Evolutionary conservation across 2,888 invertebrate species (phyloP).

Genomic region (Proisotoma minuta): DNA sequence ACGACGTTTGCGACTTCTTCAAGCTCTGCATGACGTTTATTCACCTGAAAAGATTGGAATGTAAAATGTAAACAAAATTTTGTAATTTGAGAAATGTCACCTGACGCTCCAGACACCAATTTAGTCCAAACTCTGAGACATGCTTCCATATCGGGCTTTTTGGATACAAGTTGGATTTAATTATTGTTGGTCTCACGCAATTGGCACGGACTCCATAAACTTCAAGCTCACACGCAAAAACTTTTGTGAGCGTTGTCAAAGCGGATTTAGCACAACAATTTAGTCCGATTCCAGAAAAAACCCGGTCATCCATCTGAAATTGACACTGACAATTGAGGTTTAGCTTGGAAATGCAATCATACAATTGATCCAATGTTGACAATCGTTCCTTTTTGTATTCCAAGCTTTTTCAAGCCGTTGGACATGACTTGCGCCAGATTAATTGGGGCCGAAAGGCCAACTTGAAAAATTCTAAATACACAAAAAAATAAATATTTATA

Average conservation of each 20-base stretch:
- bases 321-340: background rate
- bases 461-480: slow-evolving; percentile 16
- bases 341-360: background rate
- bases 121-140: background rate
- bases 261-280: slow-evolving; percentile 27
- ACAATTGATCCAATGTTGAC: slow-evolving; percentile 29
- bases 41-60: no score
- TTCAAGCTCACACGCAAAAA: slow-evolving; percentile 21
- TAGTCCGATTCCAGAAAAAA: slow-evolving; percentile 10
- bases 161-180: slow-evolving; percentile 15
- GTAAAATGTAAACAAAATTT: no score
- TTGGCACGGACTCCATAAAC: slow-evolving; percentile 23
- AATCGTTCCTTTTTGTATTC: slow-evolving; percentile 17
- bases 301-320: slow-evolving; percentile 15
- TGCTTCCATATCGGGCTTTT: no score
- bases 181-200: slow-evolving; percentile 23
- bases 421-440: slow-evolving; percentile 21
- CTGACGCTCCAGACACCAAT: background rate
- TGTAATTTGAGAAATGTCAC: no score
- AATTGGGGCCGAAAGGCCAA: slow-evolving; percentile 22
- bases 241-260: slow-evolving; percentile 21
- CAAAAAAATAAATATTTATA: no score
- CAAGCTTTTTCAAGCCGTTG: slow-evolving; percentile 14
- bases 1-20: slow-evolving; percentile 25
- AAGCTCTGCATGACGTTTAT: slow-evolving; percentile 14